Conservation (phyloP, 2,113 vertebrate species). For the Tyto alba region DNA sequence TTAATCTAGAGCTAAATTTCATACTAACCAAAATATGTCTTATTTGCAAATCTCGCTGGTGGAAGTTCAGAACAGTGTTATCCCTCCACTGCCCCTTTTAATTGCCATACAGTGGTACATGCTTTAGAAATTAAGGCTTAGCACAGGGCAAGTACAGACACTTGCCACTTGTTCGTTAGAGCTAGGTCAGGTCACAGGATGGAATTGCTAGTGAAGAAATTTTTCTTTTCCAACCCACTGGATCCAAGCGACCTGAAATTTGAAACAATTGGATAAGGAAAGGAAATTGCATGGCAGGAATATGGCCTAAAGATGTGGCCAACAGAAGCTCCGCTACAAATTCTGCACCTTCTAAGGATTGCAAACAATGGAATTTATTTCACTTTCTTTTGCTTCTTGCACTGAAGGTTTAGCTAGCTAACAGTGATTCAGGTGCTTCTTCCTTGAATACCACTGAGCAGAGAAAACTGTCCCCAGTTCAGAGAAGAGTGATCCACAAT, state of each 20-base stretch:
- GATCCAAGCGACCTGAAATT: neutral
- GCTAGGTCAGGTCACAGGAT: neutral
- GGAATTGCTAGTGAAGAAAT: neutral
- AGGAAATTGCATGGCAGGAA: neutral
- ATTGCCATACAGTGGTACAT: rapidly evolving
- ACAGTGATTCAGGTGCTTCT: neutral
- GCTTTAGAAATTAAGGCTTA: too few relatives aligned
- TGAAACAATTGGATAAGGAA: neutral
- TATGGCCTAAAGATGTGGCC: neutral
- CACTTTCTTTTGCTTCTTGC: neutral
- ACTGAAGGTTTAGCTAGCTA: neutral
- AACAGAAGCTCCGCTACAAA: neutral
- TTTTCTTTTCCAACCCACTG: neutral
- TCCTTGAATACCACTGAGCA: neutral
- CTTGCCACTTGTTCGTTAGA: neutral
- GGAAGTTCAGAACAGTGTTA: neutral
- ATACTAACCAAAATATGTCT: neutral
- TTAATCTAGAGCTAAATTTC: neutral
- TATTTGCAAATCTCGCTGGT: neutral
- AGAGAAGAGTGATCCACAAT: neutral
- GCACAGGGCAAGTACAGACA: neutral
- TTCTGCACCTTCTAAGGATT: neutral
- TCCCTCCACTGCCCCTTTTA: neutral
- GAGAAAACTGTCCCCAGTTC: neutral
- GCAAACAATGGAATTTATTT: neutral